Percentiles rank a stretch among this genome's conserved stretches.
Evolutionary conservation across 2,113 vertebrate genomes (phyloP).

Genomic region (Xiphias gladius): DNA sequence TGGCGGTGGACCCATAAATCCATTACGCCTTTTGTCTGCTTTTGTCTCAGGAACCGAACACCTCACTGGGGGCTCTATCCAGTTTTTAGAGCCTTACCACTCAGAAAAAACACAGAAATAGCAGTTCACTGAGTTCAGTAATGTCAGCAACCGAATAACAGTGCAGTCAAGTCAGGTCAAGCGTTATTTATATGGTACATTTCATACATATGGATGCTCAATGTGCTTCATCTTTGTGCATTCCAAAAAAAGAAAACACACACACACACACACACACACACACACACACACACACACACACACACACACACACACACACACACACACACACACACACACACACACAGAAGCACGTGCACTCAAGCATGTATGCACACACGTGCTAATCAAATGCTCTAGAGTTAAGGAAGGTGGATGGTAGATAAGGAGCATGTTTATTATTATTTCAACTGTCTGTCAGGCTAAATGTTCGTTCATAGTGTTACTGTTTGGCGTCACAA

Average conservation of each 20-base stretch:
- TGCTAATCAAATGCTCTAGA: slow-evolving; percentile 25
- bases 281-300: slow-evolving; percentile 31
- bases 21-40: slow-evolving; percentile 61
- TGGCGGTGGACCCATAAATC: slow-evolving; percentile 69
- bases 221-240: slow-evolving; percentile 35
- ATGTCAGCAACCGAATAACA: slow-evolving; percentile 18
- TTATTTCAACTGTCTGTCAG: slow-evolving; percentile 42
- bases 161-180: slow-evolving; percentile 51
- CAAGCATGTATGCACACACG: slow-evolving; percentile 28
- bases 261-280: slow-evolving; percentile 4
- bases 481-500: slow-evolving; percentile 26
- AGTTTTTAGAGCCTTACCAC: slow-evolving; percentile 28
- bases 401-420: slow-evolving; percentile 14
- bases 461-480: slow-evolving; percentile 50
- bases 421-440: slow-evolving; percentile 33
- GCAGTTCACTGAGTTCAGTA: slow-evolving; percentile 43
- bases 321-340: slow-evolving; percentile 22
- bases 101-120: slow-evolving; percentile 35
- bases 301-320: slow-evolving; percentile 17
- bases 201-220: slow-evolving; percentile 56
- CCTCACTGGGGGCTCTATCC: slow-evolving; percentile 24
- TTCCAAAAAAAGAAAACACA: slow-evolving; percentile 31
- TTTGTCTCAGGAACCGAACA: slow-evolving; percentile 54
- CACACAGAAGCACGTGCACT: slow-evolving; percentile 8
- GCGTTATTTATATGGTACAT: slow-evolving; percentile 32